Percentiles rank a stretch among this genome's conserved stretches.
phyloP scores from a whole-genome alignment of 1,140 invertebrate species.

The Leptinotarsa undecemlineata region DNA sequence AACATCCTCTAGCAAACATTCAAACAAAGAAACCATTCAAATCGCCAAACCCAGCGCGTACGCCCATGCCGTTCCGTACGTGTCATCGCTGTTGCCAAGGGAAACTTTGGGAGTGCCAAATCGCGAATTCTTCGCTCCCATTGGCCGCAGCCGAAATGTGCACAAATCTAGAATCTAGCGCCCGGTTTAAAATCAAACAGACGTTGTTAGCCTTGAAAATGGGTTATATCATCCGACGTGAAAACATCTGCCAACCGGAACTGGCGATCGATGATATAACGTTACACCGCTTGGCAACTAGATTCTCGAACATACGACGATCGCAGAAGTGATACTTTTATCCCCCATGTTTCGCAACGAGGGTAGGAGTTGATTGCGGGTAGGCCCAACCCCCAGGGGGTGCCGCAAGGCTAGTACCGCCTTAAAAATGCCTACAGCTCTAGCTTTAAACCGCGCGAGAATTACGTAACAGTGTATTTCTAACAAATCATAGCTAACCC shows the following conservation, averaged over 20 bases:
- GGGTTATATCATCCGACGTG: slow-evolving; percentile 26
- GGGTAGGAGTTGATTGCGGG: neutral
- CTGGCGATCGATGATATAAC: neutral
- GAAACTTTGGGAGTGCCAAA: slow-evolving; percentile 40
- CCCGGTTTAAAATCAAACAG: neutral
- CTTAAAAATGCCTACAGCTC: neutral
- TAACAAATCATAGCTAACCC: neutral
- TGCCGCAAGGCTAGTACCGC: neutral
- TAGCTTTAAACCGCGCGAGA: too few relatives aligned
- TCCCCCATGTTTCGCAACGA: neutral
- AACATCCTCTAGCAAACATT: neutral
- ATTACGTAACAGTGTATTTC: too few relatives aligned
- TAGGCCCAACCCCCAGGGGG: neutral
- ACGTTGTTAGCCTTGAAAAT: slow-evolving; percentile 23
- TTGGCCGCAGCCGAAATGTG: slow-evolving; percentile 27
- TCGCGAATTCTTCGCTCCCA: slow-evolving; percentile 33
- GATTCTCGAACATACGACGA: too few relatives aligned
- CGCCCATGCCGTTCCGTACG: slow-evolving; percentile 28
- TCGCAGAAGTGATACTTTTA: neutral
- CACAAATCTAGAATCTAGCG: slow-evolving; percentile 2
- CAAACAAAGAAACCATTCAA: neutral
- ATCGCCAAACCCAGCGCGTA: neutral
- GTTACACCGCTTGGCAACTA: too few relatives aligned
- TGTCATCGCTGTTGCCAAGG: slow-evolving; percentile 40
- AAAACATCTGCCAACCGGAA: slow-evolving; percentile 23